Conservation (phyloP, 92 coral and sea anemone species). For the Chrysogorgia sp. region DNA sequence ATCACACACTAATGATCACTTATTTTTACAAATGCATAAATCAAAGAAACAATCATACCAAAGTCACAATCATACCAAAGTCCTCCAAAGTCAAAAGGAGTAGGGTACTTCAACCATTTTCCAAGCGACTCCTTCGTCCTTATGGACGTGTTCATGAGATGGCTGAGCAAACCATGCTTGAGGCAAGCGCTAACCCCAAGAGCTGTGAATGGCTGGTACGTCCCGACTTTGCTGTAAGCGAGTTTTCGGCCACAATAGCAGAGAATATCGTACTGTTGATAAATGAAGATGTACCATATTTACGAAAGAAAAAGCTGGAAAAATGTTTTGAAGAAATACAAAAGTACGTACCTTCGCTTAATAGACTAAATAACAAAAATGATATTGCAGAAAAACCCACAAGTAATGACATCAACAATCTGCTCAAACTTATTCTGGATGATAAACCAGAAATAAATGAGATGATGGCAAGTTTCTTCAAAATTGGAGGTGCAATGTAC, state of each 20-base stretch:
- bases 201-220: constrained; percentile 5
- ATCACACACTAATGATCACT: too few relatives aligned
- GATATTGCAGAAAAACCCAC: background rate
- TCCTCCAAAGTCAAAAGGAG: background rate
- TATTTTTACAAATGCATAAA: background rate
- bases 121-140: background rate
- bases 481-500: background rate
- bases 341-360: background rate
- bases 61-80: background rate
- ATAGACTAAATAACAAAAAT: background rate
- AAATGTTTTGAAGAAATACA: background rate
- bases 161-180: background rate
- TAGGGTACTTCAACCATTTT: background rate
- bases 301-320: background rate
- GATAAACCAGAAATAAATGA: background rate
- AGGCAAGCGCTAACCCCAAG: background rate
- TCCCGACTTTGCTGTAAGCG: background rate
- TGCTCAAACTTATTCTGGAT: background rate
- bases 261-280: background rate
- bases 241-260: background rate
- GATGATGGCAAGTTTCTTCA: background rate
- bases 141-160: background rate
- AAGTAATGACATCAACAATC: background rate
- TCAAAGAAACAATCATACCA: too few relatives aligned
- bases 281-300: background rate